Evolutionary conservation across 1,140 invertebrate species (phyloP), one percentile per base, ranked within the genome.

Genomic region (Schlechtendalia chinensis): DNA sequence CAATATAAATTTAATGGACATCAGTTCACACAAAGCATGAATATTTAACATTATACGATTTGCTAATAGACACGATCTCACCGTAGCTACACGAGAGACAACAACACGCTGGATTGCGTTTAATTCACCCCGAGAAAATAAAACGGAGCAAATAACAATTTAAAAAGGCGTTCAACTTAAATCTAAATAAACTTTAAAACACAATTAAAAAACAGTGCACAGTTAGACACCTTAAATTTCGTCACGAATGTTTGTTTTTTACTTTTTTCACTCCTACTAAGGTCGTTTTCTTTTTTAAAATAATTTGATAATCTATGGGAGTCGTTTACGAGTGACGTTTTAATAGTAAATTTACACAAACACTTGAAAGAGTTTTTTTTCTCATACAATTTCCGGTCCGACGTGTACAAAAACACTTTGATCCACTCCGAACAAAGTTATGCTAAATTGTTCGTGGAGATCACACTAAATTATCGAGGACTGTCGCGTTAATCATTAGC

Each of bases 281-380:
- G 32, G 3, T 39, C 32, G 32, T 39, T 4, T 39, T 39, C 45
- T 24, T 16, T 69, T 50, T 67, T 50, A 24, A 69, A 24, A 50
- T 50, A n/a, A 50, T 69, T 50, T 39, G 24, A 50, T 69, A 69
- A 67, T 67, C 45, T 69, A 39, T 45, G 14, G 29, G 63, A 45
- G 39, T 69, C 39, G 45, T 50, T 67, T 67, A 67, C 14, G 67
- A 50, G 67, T 69, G 14, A 69, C 22, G 39, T 22, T 69, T 50
- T 69, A 69, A 69, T 50, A 69, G 67, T 50, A 50, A 47, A 50
- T 69, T 69, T 50, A 50, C 67, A 39, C 50, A 69, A 69, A 69
- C 50, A 69, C 45, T 19, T 22, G 3, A 6, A 69, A 50, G 22
- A 39, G 22, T 22, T 69, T 22, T 50, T 69, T 47, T 69, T 47